Conservation (phyloP, 2,113 vertebrate genomes). For the Lycaon pictus region DNA sequence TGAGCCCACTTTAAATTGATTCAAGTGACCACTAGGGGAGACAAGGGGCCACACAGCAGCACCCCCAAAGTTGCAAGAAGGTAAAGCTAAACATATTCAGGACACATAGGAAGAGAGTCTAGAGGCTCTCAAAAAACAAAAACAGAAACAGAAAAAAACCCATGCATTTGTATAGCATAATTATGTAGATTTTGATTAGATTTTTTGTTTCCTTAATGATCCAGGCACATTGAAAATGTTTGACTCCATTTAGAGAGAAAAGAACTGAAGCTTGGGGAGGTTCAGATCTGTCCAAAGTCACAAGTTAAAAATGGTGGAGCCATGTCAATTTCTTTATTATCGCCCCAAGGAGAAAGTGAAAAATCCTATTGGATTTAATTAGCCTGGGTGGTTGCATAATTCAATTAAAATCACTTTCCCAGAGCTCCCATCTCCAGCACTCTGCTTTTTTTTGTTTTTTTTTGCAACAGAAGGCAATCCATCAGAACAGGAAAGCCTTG, state of each 20-base stretch:
- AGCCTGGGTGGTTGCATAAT: not conserved
- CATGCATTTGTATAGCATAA: not conserved
- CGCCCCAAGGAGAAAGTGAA: not conserved
- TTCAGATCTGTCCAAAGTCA: not conserved
- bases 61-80: not conserved
- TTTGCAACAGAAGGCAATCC: not conserved
- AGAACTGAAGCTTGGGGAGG: not conserved
- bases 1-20: not conserved
- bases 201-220: not conserved
- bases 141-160: no score
- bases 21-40: not conserved
- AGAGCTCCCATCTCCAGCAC: not conserved
- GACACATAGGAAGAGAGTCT: not conserved
- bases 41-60: not conserved
- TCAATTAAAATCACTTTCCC: not conserved
- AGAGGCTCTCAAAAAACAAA: not conserved
- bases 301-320: not conserved
- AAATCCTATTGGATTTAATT: not conserved
- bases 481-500: not conserved
- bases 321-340: not conserved
- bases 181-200: not conserved
- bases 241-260: not conserved
- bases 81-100: constrained; percentile 37
- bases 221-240: constrained; percentile 18
- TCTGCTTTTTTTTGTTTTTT: not conserved